A percentile compares a stretch with the other conserved stretches of the same genome.
Evolutionary conservation across 2,888 invertebrate genomes (phyloP).

Genomic region (Drosophila macrothrix): DNA sequence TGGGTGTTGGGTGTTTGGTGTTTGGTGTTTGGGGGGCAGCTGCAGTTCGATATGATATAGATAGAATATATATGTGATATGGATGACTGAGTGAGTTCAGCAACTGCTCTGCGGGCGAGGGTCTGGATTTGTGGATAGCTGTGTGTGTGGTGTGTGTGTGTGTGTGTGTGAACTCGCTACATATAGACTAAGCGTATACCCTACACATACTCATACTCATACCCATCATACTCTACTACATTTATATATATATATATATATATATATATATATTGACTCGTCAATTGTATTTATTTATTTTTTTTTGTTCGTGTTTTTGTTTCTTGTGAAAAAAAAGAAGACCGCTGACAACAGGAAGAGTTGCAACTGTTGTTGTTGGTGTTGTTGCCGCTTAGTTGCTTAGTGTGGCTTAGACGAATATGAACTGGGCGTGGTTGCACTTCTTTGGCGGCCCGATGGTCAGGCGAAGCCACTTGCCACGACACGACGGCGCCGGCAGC

Average conservation of each 20-base stretch:
- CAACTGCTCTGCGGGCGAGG: slow-evolving; percentile 17
- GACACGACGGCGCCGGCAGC: slow-evolving; percentile 93
- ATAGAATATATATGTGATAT: slow-evolving; percentile 41
- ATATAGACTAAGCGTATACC: slow-evolving; percentile 58
- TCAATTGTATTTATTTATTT: slow-evolving; percentile 19
- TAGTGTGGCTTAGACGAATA: slow-evolving; percentile 82
- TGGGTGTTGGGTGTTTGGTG: too few relatives aligned
- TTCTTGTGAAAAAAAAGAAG: slow-evolving; percentile 24
- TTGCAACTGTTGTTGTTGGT: not conserved
- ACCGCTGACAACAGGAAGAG: slow-evolving; percentile 11
- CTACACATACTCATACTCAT: slow-evolving; percentile 37
- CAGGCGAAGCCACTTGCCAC: slow-evolving; percentile 93
- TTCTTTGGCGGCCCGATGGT: slow-evolving; percentile 85
- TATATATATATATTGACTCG: slow-evolving; percentile 34
- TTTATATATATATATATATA: slow-evolving; percentile 17
- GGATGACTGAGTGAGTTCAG: slow-evolving; percentile 30
- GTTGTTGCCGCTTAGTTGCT: not conserved
- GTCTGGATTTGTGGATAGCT: not conserved
- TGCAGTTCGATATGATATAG: slow-evolving; percentile 47
- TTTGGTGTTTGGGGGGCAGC: not conserved
- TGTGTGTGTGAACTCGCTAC: slow-evolving; percentile 43
- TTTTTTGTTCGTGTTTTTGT: not conserved
- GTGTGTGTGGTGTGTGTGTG: not conserved
- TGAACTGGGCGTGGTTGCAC: slow-evolving; percentile 84
- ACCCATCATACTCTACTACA: slow-evolving; percentile 17